Evolutionary conservation across 1,140 invertebrate genomes (phyloP).

Genomic region (Rhagoletis zephyria): DNA sequence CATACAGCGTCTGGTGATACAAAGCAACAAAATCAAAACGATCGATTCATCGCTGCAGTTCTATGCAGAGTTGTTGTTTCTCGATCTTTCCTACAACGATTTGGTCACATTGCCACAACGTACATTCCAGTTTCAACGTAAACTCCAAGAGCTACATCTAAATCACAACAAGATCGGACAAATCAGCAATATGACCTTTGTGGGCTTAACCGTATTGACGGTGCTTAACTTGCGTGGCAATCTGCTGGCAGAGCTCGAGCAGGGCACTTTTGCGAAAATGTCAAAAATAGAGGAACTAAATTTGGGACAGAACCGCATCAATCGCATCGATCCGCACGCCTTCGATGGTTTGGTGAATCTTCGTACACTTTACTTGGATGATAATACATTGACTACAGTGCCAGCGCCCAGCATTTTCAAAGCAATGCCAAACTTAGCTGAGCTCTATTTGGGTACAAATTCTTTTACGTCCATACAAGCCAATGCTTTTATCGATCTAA

Average conservation of each 20-base stretch:
- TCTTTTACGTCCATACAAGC: constrained; percentile 82
- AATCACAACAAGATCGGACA: constrained; percentile 89
- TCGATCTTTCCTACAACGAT: constrained; percentile 89
- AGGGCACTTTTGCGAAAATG: constrained; percentile 83
- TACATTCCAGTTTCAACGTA: constrained; percentile 85
- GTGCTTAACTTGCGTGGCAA: constrained; percentile 88
- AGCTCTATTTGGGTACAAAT: constrained; percentile 88
- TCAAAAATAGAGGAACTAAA: constrained; percentile 87
- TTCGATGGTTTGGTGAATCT: constrained; percentile 85
- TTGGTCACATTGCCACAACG: constrained; percentile 83
- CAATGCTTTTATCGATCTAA: constrained; percentile 83
- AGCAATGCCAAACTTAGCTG: constrained; percentile 82
- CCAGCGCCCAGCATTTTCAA: constrained; percentile 82
- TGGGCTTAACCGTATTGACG: constrained; percentile 83
- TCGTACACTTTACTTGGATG: constrained; percentile 85
- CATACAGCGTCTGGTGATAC: constrained; percentile 86
- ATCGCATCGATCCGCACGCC: constrained; percentile 83
- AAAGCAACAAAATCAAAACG: constrained; percentile 88
- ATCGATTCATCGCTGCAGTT: constrained; percentile 90
- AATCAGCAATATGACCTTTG: constrained; percentile 84
- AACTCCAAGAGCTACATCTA: constrained; percentile 86
- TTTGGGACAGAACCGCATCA: constrained; percentile 89
- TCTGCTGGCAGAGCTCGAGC: constrained; percentile 84
- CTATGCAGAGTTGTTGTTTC: constrained; percentile 86
- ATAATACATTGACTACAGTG: constrained; percentile 85